phyloP scores from a whole-genome alignment of 2,797 vertebrate genomes.

The Alca torda region DNA sequence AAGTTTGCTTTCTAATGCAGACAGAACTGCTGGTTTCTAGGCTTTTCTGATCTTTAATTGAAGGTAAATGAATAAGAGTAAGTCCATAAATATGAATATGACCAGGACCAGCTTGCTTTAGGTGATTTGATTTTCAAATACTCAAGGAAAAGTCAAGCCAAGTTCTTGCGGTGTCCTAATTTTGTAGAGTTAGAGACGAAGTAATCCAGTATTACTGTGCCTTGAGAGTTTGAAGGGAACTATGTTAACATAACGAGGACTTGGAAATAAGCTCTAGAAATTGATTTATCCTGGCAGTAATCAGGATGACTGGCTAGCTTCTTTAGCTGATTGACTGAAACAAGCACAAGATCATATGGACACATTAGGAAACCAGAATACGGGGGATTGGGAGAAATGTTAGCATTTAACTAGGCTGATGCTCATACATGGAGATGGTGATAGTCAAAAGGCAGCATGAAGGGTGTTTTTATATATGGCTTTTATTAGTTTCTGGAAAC shows the following conservation, averaged over 20 bases:
- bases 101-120: not conserved
- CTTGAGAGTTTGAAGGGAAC: constrained; percentile 65
- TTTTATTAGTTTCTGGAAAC: not conserved
- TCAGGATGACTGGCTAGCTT: constrained; percentile 14
- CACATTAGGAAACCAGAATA: not conserved
- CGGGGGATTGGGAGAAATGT: not conserved
- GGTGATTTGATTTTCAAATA: constrained; percentile 22
- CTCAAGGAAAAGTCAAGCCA: not conserved
- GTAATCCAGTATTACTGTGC: not conserved
- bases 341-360: not conserved
- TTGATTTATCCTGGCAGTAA: constrained; percentile 54
- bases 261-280: constrained; percentile 33
- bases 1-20: not conserved
- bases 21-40: not conserved
- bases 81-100: not conserved
- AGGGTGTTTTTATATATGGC: not conserved
- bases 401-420: not conserved
- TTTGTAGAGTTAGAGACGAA: constrained; percentile 10
- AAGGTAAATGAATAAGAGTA: not conserved
- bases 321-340: constrained; percentile 23
- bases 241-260: not conserved
- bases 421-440: not conserved
- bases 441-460: not conserved
- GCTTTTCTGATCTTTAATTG: not conserved
- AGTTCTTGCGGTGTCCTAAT: not conserved